Evolutionary conservation across 1,140 invertebrate genomes (phyloP).

Genomic region (Nixonia krombeini): DNA sequence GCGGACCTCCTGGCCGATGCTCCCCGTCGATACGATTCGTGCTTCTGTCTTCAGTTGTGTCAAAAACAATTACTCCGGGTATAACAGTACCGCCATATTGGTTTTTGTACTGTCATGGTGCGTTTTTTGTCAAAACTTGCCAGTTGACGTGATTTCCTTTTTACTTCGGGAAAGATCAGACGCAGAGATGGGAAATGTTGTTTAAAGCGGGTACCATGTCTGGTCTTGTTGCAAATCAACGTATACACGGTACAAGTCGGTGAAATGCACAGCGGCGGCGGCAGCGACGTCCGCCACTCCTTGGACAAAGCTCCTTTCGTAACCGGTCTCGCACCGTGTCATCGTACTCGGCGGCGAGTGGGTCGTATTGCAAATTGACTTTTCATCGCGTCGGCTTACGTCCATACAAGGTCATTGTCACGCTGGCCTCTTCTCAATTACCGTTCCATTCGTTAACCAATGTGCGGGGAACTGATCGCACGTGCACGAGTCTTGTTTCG

Average conservation of each 20-base stretch:
- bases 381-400: constrained; percentile 7
- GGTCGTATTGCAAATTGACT: constrained; percentile 8
- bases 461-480: not conserved
- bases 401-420: constrained; percentile 42
- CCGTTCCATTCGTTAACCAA: not conserved
- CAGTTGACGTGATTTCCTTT: too few relatives aligned
- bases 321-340: constrained; percentile 15
- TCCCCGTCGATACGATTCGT: too few relatives aligned
- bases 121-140: too few relatives aligned
- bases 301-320: not conserved
- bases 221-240: too few relatives aligned
- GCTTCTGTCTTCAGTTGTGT: too few relatives aligned
- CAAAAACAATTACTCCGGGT: too few relatives aligned
- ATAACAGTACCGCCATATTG: too few relatives aligned
- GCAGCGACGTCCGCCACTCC: constrained; percentile 3
- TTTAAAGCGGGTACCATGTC: too few relatives aligned
- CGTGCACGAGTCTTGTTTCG: not conserved
- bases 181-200: too few relatives aligned
- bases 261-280: not conserved
- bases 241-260: not conserved
- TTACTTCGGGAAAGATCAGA: too few relatives aligned
- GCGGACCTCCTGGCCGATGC: constrained; percentile 12
- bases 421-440: constrained; percentile 15
- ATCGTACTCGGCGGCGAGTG: constrained; percentile 3
- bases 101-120: too few relatives aligned